Conservation (phyloP, 2,888 invertebrate genomes). For the Idaea biselata region DNA sequence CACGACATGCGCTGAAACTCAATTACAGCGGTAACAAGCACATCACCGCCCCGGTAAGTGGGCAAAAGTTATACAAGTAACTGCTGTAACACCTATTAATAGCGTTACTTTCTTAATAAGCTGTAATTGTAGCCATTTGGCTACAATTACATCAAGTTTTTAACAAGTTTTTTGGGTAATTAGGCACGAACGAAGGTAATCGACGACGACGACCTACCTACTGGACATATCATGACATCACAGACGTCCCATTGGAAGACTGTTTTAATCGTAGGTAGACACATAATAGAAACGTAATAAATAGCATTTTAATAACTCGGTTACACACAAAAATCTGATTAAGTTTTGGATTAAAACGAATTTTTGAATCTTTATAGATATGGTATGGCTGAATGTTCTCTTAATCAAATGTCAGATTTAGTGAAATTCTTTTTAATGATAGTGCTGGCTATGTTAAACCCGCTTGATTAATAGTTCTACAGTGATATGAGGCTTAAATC, state of each 20-base stretch:
- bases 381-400: conserved; percentile 52
- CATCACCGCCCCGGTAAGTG: no score
- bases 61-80: no score
- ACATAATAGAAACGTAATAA: neutral
- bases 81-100: no score
- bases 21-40: no score
- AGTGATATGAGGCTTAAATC: conserved; percentile 53
- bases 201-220: no score
- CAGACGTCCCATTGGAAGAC: neutral
- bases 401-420: conserved; percentile 78
- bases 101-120: no score
- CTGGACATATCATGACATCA: neutral
- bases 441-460: conserved; percentile 65
- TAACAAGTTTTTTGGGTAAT: no score
- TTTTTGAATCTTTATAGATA: conserved; percentile 25
- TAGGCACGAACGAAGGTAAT: neutral
- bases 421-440: conserved; percentile 72
- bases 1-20: no score
- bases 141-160: no score
- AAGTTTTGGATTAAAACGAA: conserved; percentile 20
- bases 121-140: no score
- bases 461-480: conserved; percentile 63
- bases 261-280: neutral
- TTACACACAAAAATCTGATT: conserved; percentile 6
- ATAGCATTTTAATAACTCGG: conserved; percentile 5